phyloP scores from a whole-genome alignment of 1,140 invertebrate species.

The Caenorhabditis tropicalis region DNA sequence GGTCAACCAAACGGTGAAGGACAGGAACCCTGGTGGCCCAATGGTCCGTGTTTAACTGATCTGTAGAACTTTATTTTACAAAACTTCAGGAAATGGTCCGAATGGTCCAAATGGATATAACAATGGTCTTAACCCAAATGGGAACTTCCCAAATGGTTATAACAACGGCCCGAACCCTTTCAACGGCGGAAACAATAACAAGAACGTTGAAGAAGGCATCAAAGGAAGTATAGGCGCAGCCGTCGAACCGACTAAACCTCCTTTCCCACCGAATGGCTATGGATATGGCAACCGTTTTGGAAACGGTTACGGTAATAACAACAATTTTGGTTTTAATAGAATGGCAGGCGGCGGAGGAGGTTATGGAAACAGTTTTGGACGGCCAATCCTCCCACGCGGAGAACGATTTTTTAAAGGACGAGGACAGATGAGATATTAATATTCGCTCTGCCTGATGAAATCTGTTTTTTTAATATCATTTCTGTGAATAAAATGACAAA shows the following conservation, averaged over 20 bases:
- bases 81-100: neutral
- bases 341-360: neutral
- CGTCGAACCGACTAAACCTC: neutral
- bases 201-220: neutral
- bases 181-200: neutral
- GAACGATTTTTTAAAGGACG: neutral
- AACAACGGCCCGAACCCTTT: neutral
- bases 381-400: neutral
- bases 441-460: neutral
- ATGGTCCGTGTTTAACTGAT: neutral
- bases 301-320: too few relatives aligned
- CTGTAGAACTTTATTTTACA: neutral
- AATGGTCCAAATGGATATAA: neutral
- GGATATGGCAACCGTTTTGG: neutral
- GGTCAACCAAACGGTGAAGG: neutral
- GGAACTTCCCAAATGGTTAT: slow-evolving; percentile 7
- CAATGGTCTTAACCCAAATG: neutral
- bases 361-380: slow-evolving; percentile 5
- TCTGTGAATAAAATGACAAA: neutral
- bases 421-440: neutral
- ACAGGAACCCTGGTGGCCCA: neutral
- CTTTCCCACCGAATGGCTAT: neutral
- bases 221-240: slow-evolving; percentile 21
- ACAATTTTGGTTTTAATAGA: too few relatives aligned
- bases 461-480: neutral